These are phyloP conservation scores for Microplitis deprimator DNA, from an alignment of 2,888 invertebrate species.

Conservation along the genomic window DNA sequence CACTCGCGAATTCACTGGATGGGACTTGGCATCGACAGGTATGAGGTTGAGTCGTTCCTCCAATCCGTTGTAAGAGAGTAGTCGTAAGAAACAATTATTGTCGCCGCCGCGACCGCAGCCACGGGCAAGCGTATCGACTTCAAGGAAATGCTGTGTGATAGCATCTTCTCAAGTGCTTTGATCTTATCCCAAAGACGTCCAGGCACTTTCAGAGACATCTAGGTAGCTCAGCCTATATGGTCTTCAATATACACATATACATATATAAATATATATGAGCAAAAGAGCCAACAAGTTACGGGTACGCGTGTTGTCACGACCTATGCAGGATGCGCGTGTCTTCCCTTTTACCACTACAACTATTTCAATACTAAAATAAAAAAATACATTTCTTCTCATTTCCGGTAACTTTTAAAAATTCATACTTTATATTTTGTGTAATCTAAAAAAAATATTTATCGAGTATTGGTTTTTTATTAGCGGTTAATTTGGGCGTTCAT, in stretches of 20 bases:
- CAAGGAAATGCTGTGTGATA: slow-evolving; percentile 44
- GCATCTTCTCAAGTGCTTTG: slow-evolving; percentile 39
- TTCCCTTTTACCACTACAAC: slow-evolving; percentile 56
- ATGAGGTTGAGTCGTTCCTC: slow-evolving; percentile 35
- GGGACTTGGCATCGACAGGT: slow-evolving; percentile 41
- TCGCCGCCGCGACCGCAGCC: slow-evolving; percentile 35
- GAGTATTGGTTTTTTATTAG: background rate
- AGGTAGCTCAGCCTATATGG: slow-evolving; percentile 13
- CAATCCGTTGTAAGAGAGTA: background rate
- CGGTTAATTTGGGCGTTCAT: background rate
- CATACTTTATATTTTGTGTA: too few relatives aligned
- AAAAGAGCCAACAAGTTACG: slow-evolving; percentile 40
- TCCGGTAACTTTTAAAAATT: background rate
- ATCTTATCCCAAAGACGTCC: slow-evolving; percentile 38
- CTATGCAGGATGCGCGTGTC: slow-evolving; percentile 70
- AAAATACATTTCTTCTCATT: background rate
- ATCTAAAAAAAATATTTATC: background rate
- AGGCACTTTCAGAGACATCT: slow-evolving; percentile 4
- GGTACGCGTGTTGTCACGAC: slow-evolving; percentile 66
- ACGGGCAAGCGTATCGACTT: slow-evolving; percentile 21
- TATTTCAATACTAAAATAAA: background rate
- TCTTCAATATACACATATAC: slow-evolving; percentile 8
- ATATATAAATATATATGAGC: slow-evolving; percentile 20
- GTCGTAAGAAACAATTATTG: slow-evolving; percentile 51
- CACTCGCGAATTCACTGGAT: slow-evolving; percentile 34